Evolutionary conservation across 2,888 invertebrate genomes (phyloP).

Genomic region (Rhodophaea formosa): DNA sequence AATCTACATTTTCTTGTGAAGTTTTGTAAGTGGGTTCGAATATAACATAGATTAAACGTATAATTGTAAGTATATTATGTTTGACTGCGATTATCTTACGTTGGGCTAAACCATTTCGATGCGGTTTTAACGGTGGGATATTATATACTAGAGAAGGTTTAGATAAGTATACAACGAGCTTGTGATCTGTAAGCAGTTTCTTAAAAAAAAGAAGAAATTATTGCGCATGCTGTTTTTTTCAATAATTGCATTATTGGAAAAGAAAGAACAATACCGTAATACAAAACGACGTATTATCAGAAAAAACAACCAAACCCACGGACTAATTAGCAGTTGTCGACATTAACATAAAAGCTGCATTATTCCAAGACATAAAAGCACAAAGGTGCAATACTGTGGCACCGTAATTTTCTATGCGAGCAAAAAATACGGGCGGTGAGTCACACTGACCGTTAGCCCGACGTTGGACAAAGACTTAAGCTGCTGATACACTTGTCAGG

Average conservation of each 20-base stretch:
- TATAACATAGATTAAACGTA: too few species aligned
- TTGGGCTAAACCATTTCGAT: too few species aligned
- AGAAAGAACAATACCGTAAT: background rate
- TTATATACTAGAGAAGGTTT: too few species aligned
- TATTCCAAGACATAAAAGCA: slow-evolving; percentile 11
- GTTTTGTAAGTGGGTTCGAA: too few species aligned
- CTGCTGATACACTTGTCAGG: background rate
- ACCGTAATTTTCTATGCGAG: slow-evolving; percentile 29
- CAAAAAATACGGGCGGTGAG: slow-evolving; percentile 37
- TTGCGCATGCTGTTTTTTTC: too few species aligned
- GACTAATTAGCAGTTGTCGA: slow-evolving; percentile 15
- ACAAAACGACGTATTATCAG: background rate
- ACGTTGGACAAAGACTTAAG: slow-evolving; percentile 10
- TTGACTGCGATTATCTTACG: too few species aligned
- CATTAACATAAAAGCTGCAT: slow-evolving; percentile 13
- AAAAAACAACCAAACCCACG: background rate
- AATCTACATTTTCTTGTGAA: too few species aligned
- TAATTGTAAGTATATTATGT: too few species aligned
- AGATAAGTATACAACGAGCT: too few species aligned
- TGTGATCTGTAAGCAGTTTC: too few species aligned
- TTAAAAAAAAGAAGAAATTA: too few species aligned
- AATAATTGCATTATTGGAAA: background rate
- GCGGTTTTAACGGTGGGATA: too few species aligned
- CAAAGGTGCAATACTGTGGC: slow-evolving; percentile 23
- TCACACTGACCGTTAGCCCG: slow-evolving; percentile 35